phyloP scores from a whole-genome alignment of 2,797 vertebrate genomes.

The Echeneis naucrates region DNA sequence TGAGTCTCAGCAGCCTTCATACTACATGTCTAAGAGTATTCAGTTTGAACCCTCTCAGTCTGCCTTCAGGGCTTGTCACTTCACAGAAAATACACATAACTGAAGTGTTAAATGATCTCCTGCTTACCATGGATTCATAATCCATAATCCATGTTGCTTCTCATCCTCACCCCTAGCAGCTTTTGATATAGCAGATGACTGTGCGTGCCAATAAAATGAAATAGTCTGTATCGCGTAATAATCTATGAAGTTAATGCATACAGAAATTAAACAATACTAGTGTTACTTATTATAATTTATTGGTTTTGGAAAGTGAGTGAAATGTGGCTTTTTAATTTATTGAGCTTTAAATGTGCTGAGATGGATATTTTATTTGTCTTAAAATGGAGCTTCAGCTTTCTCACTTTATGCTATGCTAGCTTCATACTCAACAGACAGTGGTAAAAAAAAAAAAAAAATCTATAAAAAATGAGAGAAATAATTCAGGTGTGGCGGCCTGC shows the following conservation, averaged over 20 bases:
- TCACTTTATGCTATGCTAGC: not conserved
- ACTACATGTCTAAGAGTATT: not conserved
- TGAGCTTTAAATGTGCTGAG: no score
- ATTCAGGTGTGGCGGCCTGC: not conserved
- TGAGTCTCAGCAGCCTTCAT: not conserved
- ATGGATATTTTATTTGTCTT: no score
- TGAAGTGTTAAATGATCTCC: not conserved
- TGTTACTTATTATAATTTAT: no score
- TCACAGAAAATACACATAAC: not conserved
- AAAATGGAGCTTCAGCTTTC: not conserved
- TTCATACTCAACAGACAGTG: no score
- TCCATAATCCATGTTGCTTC: not conserved
- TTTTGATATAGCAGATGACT: not conserved
- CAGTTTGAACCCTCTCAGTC: not conserved
- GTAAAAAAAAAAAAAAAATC: no score
- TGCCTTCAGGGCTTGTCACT: not conserved
- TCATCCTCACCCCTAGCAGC: not conserved
- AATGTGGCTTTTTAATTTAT: no score
- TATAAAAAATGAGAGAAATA: not conserved
- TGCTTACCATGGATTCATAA: not conserved
- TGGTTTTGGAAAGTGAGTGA: no score
- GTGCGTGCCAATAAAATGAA: not conserved
- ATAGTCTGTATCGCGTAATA: no score
- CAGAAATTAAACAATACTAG: no score
- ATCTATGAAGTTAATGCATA: no score